phyloP scores from a whole-genome alignment of 2,888 invertebrate genomes.

The Zonitis immaculata region DNA sequence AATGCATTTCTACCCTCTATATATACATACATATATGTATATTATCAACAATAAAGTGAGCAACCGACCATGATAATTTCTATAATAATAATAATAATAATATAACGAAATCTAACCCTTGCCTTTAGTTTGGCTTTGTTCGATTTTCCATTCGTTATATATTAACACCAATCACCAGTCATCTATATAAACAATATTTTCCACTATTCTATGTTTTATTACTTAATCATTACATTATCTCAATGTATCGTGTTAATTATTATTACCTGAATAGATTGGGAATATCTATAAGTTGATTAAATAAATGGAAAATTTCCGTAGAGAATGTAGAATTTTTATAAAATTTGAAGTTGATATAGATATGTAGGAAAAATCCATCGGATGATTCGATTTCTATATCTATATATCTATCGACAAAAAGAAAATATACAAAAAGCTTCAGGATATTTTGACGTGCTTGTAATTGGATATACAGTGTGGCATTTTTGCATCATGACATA shows the following conservation, averaged over 20 bases:
- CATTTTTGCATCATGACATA: conserved; percentile 1
- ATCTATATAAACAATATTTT: conserved; percentile 15
- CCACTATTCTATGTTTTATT: conserved; percentile 19
- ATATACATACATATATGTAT: too few species aligned
- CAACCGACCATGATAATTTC: conserved; percentile 19
- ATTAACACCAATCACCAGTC: conserved; percentile 7
- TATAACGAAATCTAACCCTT: conserved; percentile 19
- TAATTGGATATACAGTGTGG: background rate
- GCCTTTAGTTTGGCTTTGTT: conserved; percentile 17
- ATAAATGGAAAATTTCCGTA: background rate
- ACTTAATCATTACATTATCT: conserved; percentile 15
- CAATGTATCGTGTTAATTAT: background rate
- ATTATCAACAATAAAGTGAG: conserved; percentile 15
- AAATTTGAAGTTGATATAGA: background rate
- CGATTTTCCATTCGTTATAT: conserved; percentile 21
- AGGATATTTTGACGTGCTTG: background rate
- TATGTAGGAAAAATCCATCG: background rate
- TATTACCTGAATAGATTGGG: background rate
- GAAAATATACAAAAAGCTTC: background rate
- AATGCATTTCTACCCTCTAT: conserved; percentile 8
- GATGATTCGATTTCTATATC: background rate
- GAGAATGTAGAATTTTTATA: background rate
- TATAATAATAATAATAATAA: conserved; percentile 22
- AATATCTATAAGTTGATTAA: background rate
- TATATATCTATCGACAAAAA: background rate